Base-by-base conservation (phyloP, 2,888 invertebrate genomes). In the Argynnis bischoffii region DNA sequence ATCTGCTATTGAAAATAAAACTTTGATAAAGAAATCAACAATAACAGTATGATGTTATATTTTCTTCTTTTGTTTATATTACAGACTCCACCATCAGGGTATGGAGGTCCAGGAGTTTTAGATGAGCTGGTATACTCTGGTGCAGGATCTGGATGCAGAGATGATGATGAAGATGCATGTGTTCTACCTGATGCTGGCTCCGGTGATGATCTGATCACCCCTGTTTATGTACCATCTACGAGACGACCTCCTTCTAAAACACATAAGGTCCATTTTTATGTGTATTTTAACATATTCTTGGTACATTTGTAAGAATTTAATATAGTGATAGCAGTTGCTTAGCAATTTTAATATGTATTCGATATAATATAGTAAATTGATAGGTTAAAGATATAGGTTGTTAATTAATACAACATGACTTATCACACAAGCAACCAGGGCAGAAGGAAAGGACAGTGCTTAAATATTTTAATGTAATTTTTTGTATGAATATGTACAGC, bases 81-180 rank as follows among this genome's bases (percentile, higher is more conserved):
- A 0, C 89, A 97, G 97, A 97, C 97, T 0, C 97, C 97, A 26
- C 96, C 97, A 0, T 97, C 97, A 51, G 97, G 96, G 0, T 96
- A 95, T 83, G 91, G 88, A 0, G 92, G 91, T 0, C 86, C 88
- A 0, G 95, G 95, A 1, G 95, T 96, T 1, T 94, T 96, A 81
- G 98, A 98, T 84, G 98, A 98, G 86, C 93, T 98, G 71, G 97
- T 98, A 64, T 98, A 97, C 89, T 97, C 98, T 11, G 98, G 98
- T 2, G 97, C 97, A 1, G 98, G 98, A 0, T 97, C 98, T 3
- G 98, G 98, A 0, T 98, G 98, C 80, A 95, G 97, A 55, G 96
- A 96, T 70, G 98, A 98, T 78, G 98, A 98, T 80, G 98, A 98
- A 84, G 98, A 98, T 79, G 98, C 98, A 75, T 98, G 98, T 82